Conservation (phyloP, 2,888 invertebrate species). For the Acanthacorydalis orientalis region DNA sequence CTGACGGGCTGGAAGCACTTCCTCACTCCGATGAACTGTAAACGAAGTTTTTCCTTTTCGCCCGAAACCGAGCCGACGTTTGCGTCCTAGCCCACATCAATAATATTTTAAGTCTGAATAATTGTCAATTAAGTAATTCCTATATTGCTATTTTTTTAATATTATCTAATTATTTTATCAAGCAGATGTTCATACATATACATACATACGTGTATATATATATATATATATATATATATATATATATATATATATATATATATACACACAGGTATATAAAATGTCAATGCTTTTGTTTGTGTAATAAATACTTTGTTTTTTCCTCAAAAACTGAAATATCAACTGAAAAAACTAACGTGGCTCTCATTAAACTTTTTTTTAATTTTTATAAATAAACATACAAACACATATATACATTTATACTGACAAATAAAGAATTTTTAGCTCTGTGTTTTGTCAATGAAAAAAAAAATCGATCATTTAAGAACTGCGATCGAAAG, state of each 20-base stretch:
- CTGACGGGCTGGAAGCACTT: constrained; percentile 71
- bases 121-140: constrained; percentile 13
- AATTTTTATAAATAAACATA: not conserved
- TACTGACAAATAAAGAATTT: not conserved
- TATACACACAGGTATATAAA: too few species aligned
- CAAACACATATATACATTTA: not conserved
- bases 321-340: not conserved
- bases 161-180: not conserved
- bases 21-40: constrained; percentile 96
- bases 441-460: too few species aligned
- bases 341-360: not conserved
- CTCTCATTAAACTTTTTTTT: not conserved
- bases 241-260: too few species aligned
- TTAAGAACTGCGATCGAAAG: not conserved
- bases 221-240: too few species aligned
- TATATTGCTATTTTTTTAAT: constrained; percentile 12
- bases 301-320: not conserved
- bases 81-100: constrained; percentile 53
- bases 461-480: not conserved
- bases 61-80: constrained; percentile 88
- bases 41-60: constrained; percentile 90
- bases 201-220: not conserved
- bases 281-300: too few species aligned
- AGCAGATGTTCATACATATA: not conserved
- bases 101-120: constrained; percentile 14